phyloP scores from a whole-genome alignment of 2,888 invertebrate genomes.

The Scrobipalpa costella region DNA sequence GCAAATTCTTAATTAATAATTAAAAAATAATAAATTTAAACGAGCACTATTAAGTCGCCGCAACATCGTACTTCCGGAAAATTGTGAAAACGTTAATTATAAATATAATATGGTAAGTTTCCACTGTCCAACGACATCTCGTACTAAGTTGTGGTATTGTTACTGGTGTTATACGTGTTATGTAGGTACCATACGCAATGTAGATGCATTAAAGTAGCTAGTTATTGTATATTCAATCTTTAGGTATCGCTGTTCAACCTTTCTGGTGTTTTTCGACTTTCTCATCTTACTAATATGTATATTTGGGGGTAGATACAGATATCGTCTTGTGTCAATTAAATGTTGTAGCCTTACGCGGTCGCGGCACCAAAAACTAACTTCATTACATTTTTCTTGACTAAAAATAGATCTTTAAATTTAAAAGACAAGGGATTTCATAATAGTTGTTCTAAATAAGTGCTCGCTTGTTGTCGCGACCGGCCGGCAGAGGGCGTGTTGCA shows the following conservation, averaged over 20 bases:
- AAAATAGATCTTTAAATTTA: not conserved
- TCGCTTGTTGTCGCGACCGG: conserved; percentile 32
- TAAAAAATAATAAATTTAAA: conserved; percentile 36
- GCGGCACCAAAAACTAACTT: conserved; percentile 34
- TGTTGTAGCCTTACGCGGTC: conserved; percentile 45
- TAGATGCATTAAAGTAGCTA: conserved; percentile 71
- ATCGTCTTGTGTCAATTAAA: conserved; percentile 77
- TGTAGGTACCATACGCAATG: conserved; percentile 67
- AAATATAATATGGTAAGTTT: conserved; percentile 50
- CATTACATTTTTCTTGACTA: conserved; percentile 10
- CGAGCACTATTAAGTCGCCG: conserved; percentile 49
- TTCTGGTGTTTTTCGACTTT: conserved; percentile 66
- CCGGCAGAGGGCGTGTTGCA: conserved; percentile 44
- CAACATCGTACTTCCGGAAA: conserved; percentile 54
- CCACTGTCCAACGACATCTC: conserved; percentile 60
- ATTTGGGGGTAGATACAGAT: conserved; percentile 71
- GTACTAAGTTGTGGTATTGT: conserved; percentile 57
- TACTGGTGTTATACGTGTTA: conserved; percentile 66
- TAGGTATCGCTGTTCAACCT: conserved; percentile 70
- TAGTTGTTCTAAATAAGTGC: conserved; percentile 2
- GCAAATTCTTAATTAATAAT: conserved; percentile 30
- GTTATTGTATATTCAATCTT: conserved; percentile 74
- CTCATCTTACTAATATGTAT: conserved; percentile 65
- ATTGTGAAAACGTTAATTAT: conserved; percentile 33
- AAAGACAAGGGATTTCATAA: conserved; percentile 18